phyloP scores from a whole-genome alignment of 2,888 invertebrate genomes.

The Nycteola revayana region DNA sequence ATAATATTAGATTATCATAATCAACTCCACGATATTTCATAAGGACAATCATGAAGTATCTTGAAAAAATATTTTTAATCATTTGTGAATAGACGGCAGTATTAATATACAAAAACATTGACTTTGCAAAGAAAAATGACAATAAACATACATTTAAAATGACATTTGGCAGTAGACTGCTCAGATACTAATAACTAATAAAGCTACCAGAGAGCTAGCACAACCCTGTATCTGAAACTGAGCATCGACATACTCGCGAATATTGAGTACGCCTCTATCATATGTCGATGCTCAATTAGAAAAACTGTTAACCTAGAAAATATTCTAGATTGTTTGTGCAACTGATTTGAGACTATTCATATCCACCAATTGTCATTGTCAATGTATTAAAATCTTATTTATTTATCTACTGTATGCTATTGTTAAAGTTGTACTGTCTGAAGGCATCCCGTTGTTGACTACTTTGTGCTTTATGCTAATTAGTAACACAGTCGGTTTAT shows the following conservation, averaged over 20 bases:
- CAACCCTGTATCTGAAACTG: slow-evolving; percentile 4
- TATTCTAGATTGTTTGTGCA: slow-evolving; percentile 23
- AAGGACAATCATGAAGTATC: slow-evolving; percentile 24
- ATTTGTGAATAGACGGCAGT: slow-evolving; percentile 16
- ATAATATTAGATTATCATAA: slow-evolving; percentile 29
- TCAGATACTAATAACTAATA: slow-evolving; percentile 14
- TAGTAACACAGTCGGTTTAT: slow-evolving; percentile 74
- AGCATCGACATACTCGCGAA: slow-evolving; percentile 9
- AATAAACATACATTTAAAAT: slow-evolving; percentile 37
- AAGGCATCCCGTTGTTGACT: slow-evolving; percentile 79
- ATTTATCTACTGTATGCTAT: slow-evolving; percentile 75
- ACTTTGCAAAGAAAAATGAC: slow-evolving; percentile 34
- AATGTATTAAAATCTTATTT: slow-evolving; percentile 48
- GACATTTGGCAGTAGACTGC: slow-evolving; percentile 23
- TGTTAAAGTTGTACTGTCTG: slow-evolving; percentile 79
- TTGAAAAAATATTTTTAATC: slow-evolving; percentile 13
- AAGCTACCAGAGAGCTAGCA: slow-evolving; percentile 25
- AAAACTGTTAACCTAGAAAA: slow-evolving; percentile 9
- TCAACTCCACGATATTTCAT: slow-evolving; percentile 20
- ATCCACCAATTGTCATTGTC: slow-evolving; percentile 47
- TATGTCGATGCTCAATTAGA: slow-evolving; percentile 5
- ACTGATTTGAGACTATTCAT: slow-evolving; percentile 15
- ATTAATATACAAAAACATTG: slow-evolving; percentile 20
- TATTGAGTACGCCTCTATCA: slow-evolving; percentile 1
- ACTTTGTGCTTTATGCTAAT: slow-evolving; percentile 67